Evolutionary conservation across 1,140 invertebrate species (phyloP).

Genomic region (Proales similis): DNA sequence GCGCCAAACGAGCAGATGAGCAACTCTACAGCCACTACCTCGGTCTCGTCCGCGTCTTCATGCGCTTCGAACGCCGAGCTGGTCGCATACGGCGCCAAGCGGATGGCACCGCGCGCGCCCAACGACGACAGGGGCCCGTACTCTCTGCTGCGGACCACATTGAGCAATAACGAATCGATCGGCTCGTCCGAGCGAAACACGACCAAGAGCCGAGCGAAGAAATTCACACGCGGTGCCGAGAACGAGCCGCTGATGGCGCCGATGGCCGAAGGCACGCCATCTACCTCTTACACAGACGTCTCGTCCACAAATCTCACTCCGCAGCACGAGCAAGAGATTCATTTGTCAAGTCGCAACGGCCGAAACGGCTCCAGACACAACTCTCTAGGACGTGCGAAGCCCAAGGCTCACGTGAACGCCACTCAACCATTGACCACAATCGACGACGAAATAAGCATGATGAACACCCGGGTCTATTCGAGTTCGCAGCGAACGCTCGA

Average conservation of each 20-base stretch:
- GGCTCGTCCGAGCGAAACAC: neutral
- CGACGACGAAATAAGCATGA: constrained; percentile 28
- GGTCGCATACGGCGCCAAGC: too few relatives aligned
- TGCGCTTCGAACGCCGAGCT: constrained; percentile 26
- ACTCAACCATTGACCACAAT: constrained; percentile 6
- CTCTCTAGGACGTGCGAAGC: neutral
- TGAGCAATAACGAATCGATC: constrained; percentile 6
- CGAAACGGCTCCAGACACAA: neutral
- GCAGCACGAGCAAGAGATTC: constrained; percentile 12
- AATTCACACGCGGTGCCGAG: too few relatives aligned
- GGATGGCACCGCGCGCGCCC: too few relatives aligned
- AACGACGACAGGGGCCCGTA: too few relatives aligned
- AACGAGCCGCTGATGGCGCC: too few relatives aligned
- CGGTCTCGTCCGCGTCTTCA: constrained; percentile 22
- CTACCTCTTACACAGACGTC: constrained; percentile 31
- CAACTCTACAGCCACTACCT: constrained; percentile 33
- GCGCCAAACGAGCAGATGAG: neutral
- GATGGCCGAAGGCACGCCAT: too few relatives aligned
- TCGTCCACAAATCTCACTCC: constrained; percentile 34
- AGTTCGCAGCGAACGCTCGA: constrained; percentile 11
- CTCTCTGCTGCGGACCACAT: neutral
- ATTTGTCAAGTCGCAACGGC: neutral
- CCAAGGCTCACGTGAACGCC: neutral
- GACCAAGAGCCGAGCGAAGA: constrained; percentile 25
- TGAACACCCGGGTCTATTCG: constrained; percentile 14